A percentile compares a stretch with the other conserved stretches of the same genome.
Evolutionary conservation across 2,113 vertebrate genomes (phyloP).

Genomic region (Chaetorhynchus papuensis): DNA sequence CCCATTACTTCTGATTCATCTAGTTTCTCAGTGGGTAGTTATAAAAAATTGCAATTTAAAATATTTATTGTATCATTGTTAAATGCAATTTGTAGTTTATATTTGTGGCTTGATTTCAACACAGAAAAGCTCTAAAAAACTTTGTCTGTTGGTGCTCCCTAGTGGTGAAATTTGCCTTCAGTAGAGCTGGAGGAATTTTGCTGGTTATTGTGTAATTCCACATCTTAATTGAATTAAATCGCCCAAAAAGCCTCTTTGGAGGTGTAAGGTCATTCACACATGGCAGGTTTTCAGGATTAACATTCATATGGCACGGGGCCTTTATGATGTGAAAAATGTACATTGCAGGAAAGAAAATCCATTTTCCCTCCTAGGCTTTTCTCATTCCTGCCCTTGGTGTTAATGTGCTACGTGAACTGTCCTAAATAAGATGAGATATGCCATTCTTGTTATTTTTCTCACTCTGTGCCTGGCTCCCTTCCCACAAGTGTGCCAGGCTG

Average conservation of each 20-base stretch:
- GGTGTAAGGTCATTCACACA: not conserved
- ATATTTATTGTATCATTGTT: not conserved
- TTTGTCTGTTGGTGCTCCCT: constrained; percentile 50
- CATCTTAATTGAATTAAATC: not conserved
- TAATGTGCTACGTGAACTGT: not conserved
- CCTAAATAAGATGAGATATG: not conserved
- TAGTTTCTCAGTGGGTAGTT: not conserved
- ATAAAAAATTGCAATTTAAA: not conserved
- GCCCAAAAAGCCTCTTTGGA: not conserved
- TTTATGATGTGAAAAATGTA: not conserved
- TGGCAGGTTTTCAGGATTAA: not conserved
- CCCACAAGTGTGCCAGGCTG: not conserved
- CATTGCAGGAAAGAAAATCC: not conserved
- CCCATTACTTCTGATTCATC: not conserved
- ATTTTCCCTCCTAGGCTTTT: not conserved
- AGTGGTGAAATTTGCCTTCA: constrained; percentile 13
- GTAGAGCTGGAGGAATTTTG: not conserved
- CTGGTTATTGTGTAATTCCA: not conserved
- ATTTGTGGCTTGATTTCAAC: not conserved
- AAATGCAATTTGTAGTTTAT: not conserved
- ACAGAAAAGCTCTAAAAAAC: not conserved
- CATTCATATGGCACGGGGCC: not conserved
- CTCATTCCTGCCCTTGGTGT: not conserved
- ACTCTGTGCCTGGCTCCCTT: not conserved
- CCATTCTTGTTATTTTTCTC: not conserved